Evolutionary conservation across 2,888 invertebrate genomes (phyloP).

Genomic region (Teleiodes luculella): DNA sequence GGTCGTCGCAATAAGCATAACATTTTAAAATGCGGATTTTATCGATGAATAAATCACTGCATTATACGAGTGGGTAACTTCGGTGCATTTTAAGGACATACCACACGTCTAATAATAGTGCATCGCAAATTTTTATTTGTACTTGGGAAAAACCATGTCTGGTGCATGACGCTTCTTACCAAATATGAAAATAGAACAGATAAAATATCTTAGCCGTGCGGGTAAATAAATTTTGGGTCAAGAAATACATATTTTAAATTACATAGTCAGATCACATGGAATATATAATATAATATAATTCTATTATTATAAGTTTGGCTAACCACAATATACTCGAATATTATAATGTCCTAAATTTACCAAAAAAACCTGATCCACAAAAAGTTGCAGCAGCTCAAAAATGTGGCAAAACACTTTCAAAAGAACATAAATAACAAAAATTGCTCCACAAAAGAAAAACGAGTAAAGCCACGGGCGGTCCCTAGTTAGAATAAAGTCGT

Average conservation of each 20-base stretch:
- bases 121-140: too few relatives aligned
- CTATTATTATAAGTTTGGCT: too few relatives aligned
- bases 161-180: too few relatives aligned
- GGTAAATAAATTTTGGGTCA: too few relatives aligned
- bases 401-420: slow-evolving; percentile 1
- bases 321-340: too few relatives aligned
- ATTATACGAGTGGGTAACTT: neutral
- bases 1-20: neutral
- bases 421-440: slow-evolving; percentile 6
- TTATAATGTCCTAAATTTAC: neutral
- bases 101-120: too few relatives aligned
- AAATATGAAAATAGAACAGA: too few relatives aligned
- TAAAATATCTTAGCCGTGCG: too few relatives aligned
- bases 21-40: slow-evolving; percentile 5
- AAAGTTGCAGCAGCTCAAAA: neutral
- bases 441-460: slow-evolving; percentile 15
- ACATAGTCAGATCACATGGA: too few relatives aligned
- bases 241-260: too few relatives aligned
- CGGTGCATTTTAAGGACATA: neutral
- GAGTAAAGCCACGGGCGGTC: slow-evolving; percentile 19
- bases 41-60: slow-evolving; percentile 1
- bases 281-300: too few relatives aligned
- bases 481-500: slow-evolving; percentile 32
- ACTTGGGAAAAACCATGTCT: too few relatives aligned
- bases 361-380: neutral